Base-by-base conservation (phyloP, 1,140 invertebrate species). In the Tetramorium parvispinum region DNA sequence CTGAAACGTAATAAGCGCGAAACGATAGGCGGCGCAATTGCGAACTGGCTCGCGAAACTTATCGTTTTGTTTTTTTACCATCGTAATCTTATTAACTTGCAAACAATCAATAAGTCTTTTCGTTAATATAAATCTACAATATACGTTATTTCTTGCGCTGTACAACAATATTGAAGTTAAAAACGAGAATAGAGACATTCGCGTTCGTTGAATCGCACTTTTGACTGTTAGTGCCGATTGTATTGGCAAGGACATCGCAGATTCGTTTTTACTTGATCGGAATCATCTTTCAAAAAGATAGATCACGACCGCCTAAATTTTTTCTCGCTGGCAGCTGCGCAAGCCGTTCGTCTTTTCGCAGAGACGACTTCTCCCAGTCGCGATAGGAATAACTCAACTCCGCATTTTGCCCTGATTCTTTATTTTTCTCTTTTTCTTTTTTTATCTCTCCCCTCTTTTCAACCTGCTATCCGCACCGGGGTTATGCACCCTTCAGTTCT, bases 251-350 rank as follows among this genome's bases (percentile, higher is more conserved):
- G 37, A 77, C 8, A 61, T 55, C 1, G 5, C 37, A 18, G 46
- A 68, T 59, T 49, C 32, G 27, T 49, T 18, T 21, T 55, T n/a
- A 59, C 2, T n/a, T 11, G n/a, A n/a, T 21, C 24, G 27, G 2
- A 63, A 27, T 73, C 65, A 79, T 89, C 77, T 89, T 87, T 89
- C 88, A 89, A 70, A 51, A n/a, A 49, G 24, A 61, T 46, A 40
- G 73, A 85, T 77, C 71, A 43, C 82, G 55, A 18, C 63, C 43
- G 57, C 59, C 55, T 51, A 53, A 87, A 83, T 59, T 82, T 70
- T 27, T 51, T 51, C 18, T 27, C 75, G 21, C 43, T 65, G 43
- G 46, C n/a, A 85, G 61, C 13, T 32, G 55, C 53, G 32, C 51
- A 8, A 66, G 24, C 27, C 77, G 63, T 77, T 49, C 37, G 63